A percentile compares a stretch with the other conserved stretches of the same genome.
phyloP scores from a whole-genome alignment of 2,888 invertebrate genomes.

The Sepiola atlantica region DNA sequence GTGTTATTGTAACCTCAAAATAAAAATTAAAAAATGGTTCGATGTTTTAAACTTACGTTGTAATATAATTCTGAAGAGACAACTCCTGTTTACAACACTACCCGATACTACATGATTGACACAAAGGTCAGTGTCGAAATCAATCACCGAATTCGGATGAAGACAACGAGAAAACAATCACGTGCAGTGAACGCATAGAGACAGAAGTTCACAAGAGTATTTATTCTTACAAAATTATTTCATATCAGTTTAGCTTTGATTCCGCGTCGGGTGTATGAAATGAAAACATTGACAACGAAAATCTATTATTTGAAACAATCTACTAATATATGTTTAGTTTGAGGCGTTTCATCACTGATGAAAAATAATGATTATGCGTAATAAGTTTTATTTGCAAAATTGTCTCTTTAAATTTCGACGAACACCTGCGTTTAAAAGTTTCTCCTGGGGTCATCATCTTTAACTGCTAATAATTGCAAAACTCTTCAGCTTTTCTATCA shows the following conservation, averaged over 20 bases:
- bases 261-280: not conserved
- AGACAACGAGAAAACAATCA: no score
- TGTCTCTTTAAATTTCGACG: not conserved
- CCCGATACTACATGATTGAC: no score
- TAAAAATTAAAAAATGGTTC: no score
- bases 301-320: not conserved
- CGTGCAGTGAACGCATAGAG: no score
- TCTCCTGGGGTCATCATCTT: not conserved
- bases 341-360: not conserved
- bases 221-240: not conserved
- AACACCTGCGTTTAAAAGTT: not conserved
- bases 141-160: no score
- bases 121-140: no score
- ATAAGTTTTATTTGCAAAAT: conserved; percentile 32
- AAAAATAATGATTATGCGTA: not conserved
- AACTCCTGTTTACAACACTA: no score
- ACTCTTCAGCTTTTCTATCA: not conserved
- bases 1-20: no score
- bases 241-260: not conserved
- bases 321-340: not conserved
- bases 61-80: no score
- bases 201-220: no score
- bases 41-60: no score
- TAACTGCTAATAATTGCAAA: not conserved
- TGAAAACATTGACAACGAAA: not conserved